Evolutionary conservation across 2,797 vertebrate genomes (phyloP).

Genomic region (Esox lucius): DNA sequence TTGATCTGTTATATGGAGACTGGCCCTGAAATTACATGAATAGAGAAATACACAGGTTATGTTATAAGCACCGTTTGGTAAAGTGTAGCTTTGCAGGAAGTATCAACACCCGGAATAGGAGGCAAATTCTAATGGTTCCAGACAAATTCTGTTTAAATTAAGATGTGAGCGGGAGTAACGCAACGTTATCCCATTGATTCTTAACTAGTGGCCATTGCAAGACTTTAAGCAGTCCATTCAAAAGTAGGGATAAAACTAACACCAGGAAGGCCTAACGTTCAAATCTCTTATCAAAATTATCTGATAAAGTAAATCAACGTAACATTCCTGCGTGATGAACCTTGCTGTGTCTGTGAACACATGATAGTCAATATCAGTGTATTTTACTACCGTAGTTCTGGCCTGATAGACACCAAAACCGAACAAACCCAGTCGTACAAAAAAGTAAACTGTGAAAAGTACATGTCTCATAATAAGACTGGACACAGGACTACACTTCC

Average conservation of each 20-base stretch:
- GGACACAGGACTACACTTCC: neutral
- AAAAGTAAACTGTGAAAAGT: constrained; percentile 69
- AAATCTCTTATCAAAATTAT: neutral
- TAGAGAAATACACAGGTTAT: neutral
- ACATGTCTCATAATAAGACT: constrained; percentile 42
- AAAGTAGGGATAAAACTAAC: neutral
- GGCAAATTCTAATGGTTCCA: neutral
- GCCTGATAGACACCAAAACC: constrained; percentile 86
- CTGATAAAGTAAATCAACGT: neutral
- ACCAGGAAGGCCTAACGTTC: neutral
- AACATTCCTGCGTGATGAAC: constrained; percentile 77
- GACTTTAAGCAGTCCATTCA: no score
- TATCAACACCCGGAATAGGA: neutral
- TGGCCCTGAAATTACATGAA: constrained; percentile 62
- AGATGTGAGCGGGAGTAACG: neutral
- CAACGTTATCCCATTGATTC: neutral
- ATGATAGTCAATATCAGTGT: constrained; percentile 91
- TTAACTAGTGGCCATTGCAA: neutral
- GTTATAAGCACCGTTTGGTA: neutral
- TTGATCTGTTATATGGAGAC: constrained; percentile 87
- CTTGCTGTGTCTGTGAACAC: constrained; percentile 92
- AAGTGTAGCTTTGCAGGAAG: neutral
- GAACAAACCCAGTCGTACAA: constrained; percentile 75
- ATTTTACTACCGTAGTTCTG: constrained; percentile 81
- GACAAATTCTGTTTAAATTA: neutral